Conservation (phyloP, 1,140 invertebrate species). For the Atta colombica region DNA sequence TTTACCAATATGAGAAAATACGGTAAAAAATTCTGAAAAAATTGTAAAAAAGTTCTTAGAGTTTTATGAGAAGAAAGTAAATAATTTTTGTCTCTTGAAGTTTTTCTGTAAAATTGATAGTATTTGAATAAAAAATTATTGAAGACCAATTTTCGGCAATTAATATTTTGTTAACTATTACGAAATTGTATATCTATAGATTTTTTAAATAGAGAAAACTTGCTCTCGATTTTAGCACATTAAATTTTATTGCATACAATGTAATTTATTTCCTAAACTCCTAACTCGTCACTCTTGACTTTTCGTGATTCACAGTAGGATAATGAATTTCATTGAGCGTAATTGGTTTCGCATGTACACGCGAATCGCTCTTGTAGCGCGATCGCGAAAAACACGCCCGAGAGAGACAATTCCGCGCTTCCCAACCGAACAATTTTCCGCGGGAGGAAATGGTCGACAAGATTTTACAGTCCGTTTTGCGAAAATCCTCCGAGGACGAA, state of each 20-base stretch:
- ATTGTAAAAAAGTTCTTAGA: too few species aligned
- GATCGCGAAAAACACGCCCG: conserved; percentile 35
- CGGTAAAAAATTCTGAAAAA: too few species aligned
- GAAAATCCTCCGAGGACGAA: conserved; percentile 63
- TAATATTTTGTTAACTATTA: too few species aligned
- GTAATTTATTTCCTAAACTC: conserved; percentile 25
- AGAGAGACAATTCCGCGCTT: conserved; percentile 48
- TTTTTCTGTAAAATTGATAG: too few species aligned
- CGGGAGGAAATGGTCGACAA: conserved; percentile 17
- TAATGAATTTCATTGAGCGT: conserved; percentile 26
- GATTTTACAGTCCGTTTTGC: conserved; percentile 58
- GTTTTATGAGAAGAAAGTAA: too few species aligned
- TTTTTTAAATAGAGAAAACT: not conserved
- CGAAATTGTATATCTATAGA: too few species aligned
- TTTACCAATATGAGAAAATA: too few species aligned
- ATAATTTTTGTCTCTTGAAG: too few species aligned
- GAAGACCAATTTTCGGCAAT: too few species aligned
- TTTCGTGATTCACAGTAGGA: not conserved
- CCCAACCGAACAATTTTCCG: conserved; percentile 44
- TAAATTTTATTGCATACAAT: not conserved
- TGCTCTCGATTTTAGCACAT: not conserved
- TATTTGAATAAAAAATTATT: too few species aligned
- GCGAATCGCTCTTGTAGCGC: conserved; percentile 31
- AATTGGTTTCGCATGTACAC: not conserved
- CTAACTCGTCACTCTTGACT: conserved; percentile 1